Evolutionary conservation across 1,140 invertebrate species (phyloP).

Genomic region (Eupristina koningsbergeri): DNA sequence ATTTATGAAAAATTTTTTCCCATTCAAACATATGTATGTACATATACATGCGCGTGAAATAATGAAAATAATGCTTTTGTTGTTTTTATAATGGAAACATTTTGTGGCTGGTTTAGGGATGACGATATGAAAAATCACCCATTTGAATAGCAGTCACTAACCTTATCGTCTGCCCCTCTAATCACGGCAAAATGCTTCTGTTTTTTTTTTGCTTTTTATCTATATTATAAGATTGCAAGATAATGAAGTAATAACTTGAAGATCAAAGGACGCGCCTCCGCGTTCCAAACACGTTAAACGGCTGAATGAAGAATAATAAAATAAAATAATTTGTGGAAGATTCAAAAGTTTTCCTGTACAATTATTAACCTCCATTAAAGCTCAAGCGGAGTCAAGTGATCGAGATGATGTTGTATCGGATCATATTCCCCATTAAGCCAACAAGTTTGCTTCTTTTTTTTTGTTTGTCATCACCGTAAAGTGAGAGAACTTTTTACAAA

Average conservation of each 20-base stretch:
- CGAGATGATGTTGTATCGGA: background rate
- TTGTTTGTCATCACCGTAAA: slow-evolving; percentile 17
- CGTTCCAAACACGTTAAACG: background rate
- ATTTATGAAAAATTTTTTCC: slow-evolving; percentile 55
- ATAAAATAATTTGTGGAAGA: slow-evolving; percentile 26
- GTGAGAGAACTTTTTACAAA: slow-evolving; percentile 18
- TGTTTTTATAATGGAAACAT: slow-evolving; percentile 26
- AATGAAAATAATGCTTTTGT: slow-evolving; percentile 35
- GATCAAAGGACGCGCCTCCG: slow-evolving; percentile 12
- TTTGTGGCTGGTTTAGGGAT: background rate
- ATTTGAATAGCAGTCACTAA: background rate
- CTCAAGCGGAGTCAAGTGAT: slow-evolving; percentile 19
- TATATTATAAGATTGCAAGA: slow-evolving; percentile 30
- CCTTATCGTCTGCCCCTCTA: background rate
- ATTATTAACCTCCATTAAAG: slow-evolving; percentile 16
- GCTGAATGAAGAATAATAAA: background rate
- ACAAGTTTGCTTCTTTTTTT: background rate
- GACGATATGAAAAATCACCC: background rate
- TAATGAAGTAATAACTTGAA: slow-evolving; percentile 15
- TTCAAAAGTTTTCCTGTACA: slow-evolving; percentile 37
- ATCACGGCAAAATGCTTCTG: background rate
- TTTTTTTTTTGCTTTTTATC: background rate
- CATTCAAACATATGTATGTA: slow-evolving; percentile 60
- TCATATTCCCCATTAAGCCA: background rate
- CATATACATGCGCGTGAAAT: slow-evolving; percentile 58